Conservation (phyloP, 2,797 vertebrate species). For the Trematomus bernacchii region DNA sequence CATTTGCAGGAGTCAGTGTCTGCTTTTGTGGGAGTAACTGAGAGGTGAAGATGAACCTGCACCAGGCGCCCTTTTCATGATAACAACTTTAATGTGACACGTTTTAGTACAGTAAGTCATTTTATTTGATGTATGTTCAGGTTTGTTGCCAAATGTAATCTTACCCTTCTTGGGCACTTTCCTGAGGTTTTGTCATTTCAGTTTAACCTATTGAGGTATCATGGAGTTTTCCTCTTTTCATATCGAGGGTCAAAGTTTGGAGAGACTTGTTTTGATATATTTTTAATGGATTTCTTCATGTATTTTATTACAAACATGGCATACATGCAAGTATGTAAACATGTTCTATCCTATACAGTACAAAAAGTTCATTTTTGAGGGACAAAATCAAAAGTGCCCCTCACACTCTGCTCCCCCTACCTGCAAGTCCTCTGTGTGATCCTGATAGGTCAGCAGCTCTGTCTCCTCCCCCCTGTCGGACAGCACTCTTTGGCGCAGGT, state of each 20-base stretch:
- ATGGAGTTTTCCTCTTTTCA: slow-evolving; percentile 19
- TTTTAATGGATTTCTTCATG: slow-evolving; percentile 45
- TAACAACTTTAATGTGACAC: background rate
- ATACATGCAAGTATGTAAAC: slow-evolving; percentile 28
- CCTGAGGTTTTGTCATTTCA: background rate
- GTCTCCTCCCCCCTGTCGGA: slow-evolving; percentile 92
- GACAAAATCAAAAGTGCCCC: slow-evolving; percentile 3
- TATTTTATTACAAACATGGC: slow-evolving; percentile 32
- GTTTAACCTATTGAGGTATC: background rate
- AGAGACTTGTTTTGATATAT: slow-evolving; percentile 38
- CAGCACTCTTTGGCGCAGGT: slow-evolving; percentile 91
- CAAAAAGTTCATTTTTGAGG: slow-evolving; percentile 23
- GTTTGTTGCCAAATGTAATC: slow-evolving; percentile 3
- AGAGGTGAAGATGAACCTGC: background rate
- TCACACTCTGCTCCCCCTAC: slow-evolving; percentile 71
- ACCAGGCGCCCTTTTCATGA: slow-evolving; percentile 1
- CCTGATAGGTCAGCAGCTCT: slow-evolving; percentile 90
- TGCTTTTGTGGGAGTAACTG: slow-evolving; percentile 10
- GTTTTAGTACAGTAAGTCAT: background rate
- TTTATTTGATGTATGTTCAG: background rate
- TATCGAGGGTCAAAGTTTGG: slow-evolving; percentile 25
- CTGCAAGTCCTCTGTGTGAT: slow-evolving; percentile 94
- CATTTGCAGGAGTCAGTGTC: background rate
- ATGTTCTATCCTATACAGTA: slow-evolving; percentile 28
- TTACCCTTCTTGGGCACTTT: background rate